Evolutionary conservation across 2,113 vertebrate species (phyloP), one percentile per base, ranked within the genome.

Genomic region (Camelus bactrianus): DNA sequence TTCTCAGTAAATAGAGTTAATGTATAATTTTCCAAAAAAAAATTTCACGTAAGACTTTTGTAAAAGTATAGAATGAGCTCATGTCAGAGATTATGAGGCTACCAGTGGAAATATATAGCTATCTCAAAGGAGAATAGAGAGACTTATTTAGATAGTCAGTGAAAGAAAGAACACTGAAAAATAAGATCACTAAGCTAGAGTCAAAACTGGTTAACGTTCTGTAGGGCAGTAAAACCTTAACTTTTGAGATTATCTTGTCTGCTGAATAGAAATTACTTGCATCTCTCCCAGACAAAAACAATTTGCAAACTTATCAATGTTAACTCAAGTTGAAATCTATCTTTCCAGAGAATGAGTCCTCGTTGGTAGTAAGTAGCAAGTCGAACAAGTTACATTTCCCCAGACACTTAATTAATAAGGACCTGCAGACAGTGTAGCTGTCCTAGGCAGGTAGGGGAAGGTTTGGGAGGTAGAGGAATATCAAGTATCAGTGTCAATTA

Each of bases 141-240:
- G 35, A 60, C 12, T 90, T 76, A 65, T 67, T 90, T 73, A 35
- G 19, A 50, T n/a, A 83, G 30, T 54, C 42, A 89, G 1, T 52
- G 24, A 81, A 88, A 83, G n/a, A 96, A 87, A 93, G 32, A 80
- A 52, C 28, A 6, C 76, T 88, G 58, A 91, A 87, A 87, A 64
- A 80, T 86, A 92, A 56, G 24, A 72, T 85, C 38, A 64, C 48
- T 64, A 69, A 75, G 10, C 91, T 89, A 87, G 35, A 50, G 94
- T 73, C 38, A 87, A 70, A 92, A 73, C 42, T 92, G 15, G 30
- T 76, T 94, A n/a, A 64, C 94, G 8, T 62, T 91, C 6, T 50
- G 5, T 9, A 94, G 80, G 35, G 52, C 50, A 87, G 22, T 83
- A 86, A 82, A 86, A 82, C 13, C 30, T 64, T 77, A 95, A 83